These are phyloP conservation scores for Leucoptera coffeella DNA, from an alignment of 2,888 invertebrate genomes.

Conservation along the genomic window DNA sequence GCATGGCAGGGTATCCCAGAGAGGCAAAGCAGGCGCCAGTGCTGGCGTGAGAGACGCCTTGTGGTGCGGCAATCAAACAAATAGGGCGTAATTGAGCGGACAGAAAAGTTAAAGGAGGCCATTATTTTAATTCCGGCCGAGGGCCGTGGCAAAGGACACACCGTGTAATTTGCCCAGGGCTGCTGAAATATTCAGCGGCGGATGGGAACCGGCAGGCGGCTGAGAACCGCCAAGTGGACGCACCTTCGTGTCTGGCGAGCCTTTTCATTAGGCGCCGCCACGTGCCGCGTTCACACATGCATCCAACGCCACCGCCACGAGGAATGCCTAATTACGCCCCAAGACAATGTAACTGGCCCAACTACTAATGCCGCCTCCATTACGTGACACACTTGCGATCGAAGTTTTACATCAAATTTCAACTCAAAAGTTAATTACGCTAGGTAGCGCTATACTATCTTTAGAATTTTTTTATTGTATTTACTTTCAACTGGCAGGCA, in stretches of 20 bases:
- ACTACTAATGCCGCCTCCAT: too few species aligned
- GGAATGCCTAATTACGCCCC: constrained; percentile 4
- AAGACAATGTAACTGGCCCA: too few species aligned
- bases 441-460: too few species aligned
- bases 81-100: constrained; percentile 23
- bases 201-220: constrained; percentile 22
- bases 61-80: constrained; percentile 21
- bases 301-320: constrained; percentile 21
- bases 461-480: too few species aligned
- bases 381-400: too few species aligned
- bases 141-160: too few species aligned
- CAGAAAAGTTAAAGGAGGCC: constrained; percentile 14
- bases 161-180: constrained; percentile 33
- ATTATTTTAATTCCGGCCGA: constrained; percentile 24
- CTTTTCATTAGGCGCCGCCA: constrained; percentile 7
- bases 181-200: constrained; percentile 37
- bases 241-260: not conserved
- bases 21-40: too few species aligned
- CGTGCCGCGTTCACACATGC: constrained; percentile 11
- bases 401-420: too few species aligned
- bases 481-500: too few species aligned
- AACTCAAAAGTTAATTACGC: too few species aligned
- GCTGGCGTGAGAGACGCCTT: too few species aligned
- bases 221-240: constrained; percentile 12
- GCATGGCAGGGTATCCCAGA: too few species aligned